Evolutionary conservation across 2,888 invertebrate genomes (phyloP).

Genomic region (Nomada hirtipes): DNA sequence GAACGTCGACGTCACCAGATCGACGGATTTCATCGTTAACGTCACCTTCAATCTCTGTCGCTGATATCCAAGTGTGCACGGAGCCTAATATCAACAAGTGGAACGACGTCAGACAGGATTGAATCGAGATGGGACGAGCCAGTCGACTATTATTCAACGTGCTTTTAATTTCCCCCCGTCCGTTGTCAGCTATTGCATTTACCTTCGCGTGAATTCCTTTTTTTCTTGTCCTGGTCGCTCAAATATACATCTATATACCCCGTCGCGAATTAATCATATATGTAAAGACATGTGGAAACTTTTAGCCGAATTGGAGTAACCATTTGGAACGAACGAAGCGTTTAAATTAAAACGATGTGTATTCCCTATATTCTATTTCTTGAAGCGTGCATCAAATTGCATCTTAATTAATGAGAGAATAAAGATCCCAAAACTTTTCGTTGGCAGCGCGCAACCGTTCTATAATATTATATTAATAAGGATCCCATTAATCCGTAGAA

Average conservation of each 20-base stretch:
- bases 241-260: neutral
- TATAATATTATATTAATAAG: no score
- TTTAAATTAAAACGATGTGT: no score
- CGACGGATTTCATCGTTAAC: constrained; percentile 3
- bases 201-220: neutral
- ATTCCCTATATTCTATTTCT: no score
- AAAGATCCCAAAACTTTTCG: no score
- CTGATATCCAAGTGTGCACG: constrained; percentile 39
- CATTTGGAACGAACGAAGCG: no score
- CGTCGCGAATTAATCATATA: no score
- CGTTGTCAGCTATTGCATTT: constrained; percentile 29
- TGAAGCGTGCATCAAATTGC: no score
- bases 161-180: constrained; percentile 60
- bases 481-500: no score
- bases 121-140: constrained; percentile 55
- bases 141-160: constrained; percentile 68
- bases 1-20: neutral
- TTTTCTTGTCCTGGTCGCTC: neutral
- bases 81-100: constrained; percentile 75
- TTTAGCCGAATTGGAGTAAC: no score
- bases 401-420: no score
- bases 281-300: no score
- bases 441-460: no score
- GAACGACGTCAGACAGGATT: constrained; percentile 59
- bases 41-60: neutral